These are phyloP conservation scores for Aselliscus stoliczkanus DNA, from an alignment of 2,797 vertebrate species.

Conservation along the genomic window DNA sequence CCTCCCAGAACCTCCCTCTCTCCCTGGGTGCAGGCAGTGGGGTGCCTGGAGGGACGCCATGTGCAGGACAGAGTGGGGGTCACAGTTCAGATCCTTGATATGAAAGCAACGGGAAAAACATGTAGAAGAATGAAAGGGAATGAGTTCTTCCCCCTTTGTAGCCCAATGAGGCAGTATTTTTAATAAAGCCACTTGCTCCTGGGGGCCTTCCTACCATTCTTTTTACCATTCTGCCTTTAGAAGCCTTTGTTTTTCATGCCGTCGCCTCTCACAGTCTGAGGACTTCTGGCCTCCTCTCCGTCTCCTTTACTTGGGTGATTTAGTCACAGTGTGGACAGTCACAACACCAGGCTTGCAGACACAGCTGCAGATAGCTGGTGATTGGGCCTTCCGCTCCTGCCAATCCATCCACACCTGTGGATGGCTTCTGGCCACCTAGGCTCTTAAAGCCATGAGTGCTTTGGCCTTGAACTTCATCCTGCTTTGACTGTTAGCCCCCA, in stretches of 20 bases:
- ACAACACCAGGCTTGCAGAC: not conserved
- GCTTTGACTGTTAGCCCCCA: not conserved
- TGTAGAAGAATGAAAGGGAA: not conserved
- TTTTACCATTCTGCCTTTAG: not conserved
- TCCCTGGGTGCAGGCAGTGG: not conserved
- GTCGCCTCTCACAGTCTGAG: not conserved
- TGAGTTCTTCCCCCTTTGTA: not conserved
- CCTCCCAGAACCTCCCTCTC: not conserved
- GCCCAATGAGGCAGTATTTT: not conserved
- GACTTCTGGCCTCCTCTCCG: not conserved
- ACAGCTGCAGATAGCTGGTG: no score
- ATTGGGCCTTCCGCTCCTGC: not conserved
- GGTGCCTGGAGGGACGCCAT: accelerated
- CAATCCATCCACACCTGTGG: not conserved
- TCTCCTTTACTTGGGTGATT: not conserved
- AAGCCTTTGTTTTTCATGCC: not conserved
- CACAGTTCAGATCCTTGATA: not conserved
- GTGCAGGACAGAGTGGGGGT: not conserved
- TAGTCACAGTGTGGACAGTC: not conserved
- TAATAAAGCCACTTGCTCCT: not conserved
- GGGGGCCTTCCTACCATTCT: not conserved
- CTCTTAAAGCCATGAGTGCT: not conserved
- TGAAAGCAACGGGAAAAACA: not conserved
- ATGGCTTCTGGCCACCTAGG: not conserved
- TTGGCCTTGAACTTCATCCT: not conserved